These are phyloP conservation scores for Aphelinus atriplicis DNA, from an alignment of 1,140 invertebrate genomes.

Conservation along the genomic window DNA sequence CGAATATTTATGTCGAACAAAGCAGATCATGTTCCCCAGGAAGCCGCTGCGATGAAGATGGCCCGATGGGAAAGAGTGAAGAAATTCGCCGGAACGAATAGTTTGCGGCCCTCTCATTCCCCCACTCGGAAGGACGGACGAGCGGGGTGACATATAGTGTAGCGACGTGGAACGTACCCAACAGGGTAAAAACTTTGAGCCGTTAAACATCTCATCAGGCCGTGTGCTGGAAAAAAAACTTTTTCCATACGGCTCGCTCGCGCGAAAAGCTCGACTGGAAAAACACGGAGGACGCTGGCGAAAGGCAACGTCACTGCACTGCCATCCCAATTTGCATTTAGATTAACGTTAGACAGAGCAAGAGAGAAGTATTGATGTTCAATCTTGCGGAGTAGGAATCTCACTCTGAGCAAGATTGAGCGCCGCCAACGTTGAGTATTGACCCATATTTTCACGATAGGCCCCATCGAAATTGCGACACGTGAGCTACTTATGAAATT, in stretches of 20 bases:
- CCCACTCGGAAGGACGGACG: no score
- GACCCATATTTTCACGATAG: no score
- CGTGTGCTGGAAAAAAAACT: constrained; percentile 11
- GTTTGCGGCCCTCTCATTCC: no score
- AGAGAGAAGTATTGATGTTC: not conserved
- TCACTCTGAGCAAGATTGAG: not conserved
- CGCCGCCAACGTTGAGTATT: no score
- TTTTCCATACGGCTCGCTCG: not conserved
- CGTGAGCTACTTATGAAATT: no score
- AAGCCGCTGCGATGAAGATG: no score
- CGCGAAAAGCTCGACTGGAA: constrained; percentile 16
- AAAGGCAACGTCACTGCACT: not conserved
- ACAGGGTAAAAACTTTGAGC: constrained; percentile 12
- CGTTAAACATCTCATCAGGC: constrained; percentile 9
- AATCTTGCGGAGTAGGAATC: constrained; percentile 4
- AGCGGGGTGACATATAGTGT: not conserved
- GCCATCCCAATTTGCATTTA: constrained; percentile 35
- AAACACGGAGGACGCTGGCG: not conserved
- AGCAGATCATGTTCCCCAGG: no score
- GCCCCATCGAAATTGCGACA: no score
- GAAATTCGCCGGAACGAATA: no score
- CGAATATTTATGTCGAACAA: no score
- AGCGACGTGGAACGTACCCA: not conserved
- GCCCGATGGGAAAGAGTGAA: no score
- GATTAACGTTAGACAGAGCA: constrained; percentile 7